Percentiles rank a stretch among this genome's conserved stretches.
These are phyloP conservation scores for Octonoba sinensis DNA, from an alignment of 2,888 invertebrate species.

Conservation along the genomic window DNA sequence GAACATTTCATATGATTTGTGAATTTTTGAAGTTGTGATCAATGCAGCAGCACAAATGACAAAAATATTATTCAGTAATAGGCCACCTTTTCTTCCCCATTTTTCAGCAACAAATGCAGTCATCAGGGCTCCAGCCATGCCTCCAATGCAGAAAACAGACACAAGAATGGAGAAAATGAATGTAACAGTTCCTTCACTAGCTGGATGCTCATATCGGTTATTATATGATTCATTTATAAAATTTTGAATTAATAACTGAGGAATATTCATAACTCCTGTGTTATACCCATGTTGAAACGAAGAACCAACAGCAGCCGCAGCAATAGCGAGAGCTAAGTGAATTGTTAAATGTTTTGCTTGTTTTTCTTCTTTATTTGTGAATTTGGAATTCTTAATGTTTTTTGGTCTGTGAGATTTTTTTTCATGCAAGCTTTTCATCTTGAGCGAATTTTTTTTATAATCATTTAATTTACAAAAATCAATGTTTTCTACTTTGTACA, in stretches of 20 bases:
- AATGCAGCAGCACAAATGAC: constrained; percentile 80
- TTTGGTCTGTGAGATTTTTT: no score
- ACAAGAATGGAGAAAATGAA: constrained; percentile 83
- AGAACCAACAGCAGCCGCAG: no score
- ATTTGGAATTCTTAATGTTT: no score
- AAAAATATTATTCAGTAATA: constrained; percentile 83
- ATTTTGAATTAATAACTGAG: constrained; percentile 75
- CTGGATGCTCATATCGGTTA: constrained; percentile 72
- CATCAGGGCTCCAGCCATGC: constrained; percentile 85
- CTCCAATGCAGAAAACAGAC: constrained; percentile 87
- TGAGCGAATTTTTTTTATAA: no score
- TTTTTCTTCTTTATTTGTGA: no score
- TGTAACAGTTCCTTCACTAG: constrained; percentile 73
- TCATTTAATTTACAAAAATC: no score
- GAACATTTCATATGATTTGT: constrained; percentile 81
- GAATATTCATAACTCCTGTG: no score
- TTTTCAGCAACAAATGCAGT: constrained; percentile 78
- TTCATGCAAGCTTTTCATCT: no score
- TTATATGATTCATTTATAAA: constrained; percentile 79
- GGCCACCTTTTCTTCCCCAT: constrained; percentile 79
- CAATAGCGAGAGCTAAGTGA: no score
- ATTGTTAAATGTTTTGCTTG: no score
- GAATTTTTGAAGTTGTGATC: constrained; percentile 77
- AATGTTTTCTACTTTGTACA: no score
- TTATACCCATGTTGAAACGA: no score